Base-by-base conservation (phyloP, 2,113 vertebrate genomes). In the Albula glossodonta region DNA sequence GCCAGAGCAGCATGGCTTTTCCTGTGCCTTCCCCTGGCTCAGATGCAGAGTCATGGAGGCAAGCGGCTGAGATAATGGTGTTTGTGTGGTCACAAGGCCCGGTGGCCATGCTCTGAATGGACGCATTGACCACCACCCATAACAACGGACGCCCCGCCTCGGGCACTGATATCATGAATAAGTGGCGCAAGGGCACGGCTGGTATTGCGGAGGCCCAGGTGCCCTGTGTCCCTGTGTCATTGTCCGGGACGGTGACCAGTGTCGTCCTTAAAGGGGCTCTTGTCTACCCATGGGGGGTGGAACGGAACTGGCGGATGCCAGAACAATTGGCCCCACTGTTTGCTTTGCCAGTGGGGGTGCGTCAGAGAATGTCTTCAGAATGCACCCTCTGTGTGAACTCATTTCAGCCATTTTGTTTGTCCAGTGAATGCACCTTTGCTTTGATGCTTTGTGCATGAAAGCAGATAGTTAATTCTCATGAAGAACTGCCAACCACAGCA, bases 61-160 rank as follows among this genome's bases (percentile, higher is more conserved):
- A 86, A 89, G 60, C 87, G 90, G 83, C 87, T 89, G 88, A 89
- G 90, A 93, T 91, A 92, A 93, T 92, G 84, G 86, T 48, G 31
- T 74, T 89, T 91, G 78, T 52, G 89, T 93, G 91, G 91, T 96
- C 94, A 95, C 88, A 94, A 93, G 94, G 90, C 91, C 90, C 81
- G 89, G 19, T 78, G 88, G 85, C 80, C 5, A 49, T 57, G 86
- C 78, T 82, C 85, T 94, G 91, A 95, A 94, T 94, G 92, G 87
- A 87, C 84, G 85, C 89, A 95, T 93, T 93, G 93, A 94, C 82
- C 80, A 81, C 86, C 87, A 87, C 89, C 88, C 88, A 89, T 87
- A 83, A 48, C 85, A 81, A 88, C 86, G 83, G 83, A 74, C 50
- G 81, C 86, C 80, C 77, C 74, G 49, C 25, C 51, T 63, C 74